These are phyloP conservation scores for Loxodonta africana DNA, from an alignment of 2,113 vertebrate species.

Conservation along the genomic window DNA sequence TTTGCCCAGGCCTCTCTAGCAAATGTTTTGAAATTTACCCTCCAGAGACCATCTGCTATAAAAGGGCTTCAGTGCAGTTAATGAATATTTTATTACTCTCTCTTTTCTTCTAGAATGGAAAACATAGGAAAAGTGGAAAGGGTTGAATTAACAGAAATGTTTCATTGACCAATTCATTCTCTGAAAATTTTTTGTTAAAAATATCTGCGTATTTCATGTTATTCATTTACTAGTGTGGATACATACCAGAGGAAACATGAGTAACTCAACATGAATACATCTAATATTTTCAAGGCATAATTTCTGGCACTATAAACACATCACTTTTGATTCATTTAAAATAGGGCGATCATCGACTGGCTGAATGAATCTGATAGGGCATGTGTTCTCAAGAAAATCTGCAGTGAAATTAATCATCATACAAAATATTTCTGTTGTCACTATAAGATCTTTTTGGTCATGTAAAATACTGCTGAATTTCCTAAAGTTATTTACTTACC, in stretches of 20 bases:
- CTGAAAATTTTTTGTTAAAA: slow-evolving; percentile 40
- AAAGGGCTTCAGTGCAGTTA: slow-evolving; percentile 59
- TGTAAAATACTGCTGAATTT: not conserved
- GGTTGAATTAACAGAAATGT: slow-evolving; percentile 54
- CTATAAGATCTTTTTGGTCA: slow-evolving; percentile 47
- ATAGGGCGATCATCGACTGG: slow-evolving; percentile 40
- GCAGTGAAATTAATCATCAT: not conserved
- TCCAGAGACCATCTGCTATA: slow-evolving; percentile 64
- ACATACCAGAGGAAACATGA: not conserved
- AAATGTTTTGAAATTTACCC: slow-evolving; percentile 74
- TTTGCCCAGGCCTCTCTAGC: not conserved
- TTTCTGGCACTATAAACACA: slow-evolving; percentile 28
- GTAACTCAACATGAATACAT: slow-evolving; percentile 2
- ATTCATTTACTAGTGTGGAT: slow-evolving; percentile 17
- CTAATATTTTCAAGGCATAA: slow-evolving; percentile 49
- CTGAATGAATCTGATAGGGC: slow-evolving; percentile 21
- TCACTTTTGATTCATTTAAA: slow-evolving; percentile 61
- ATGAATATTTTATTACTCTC: slow-evolving; percentile 66
- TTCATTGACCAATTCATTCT: slow-evolving; percentile 40
- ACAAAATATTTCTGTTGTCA: slow-evolving; percentile 23
- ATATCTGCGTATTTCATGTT: slow-evolving; percentile 12
- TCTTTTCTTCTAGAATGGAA: slow-evolving; percentile 50
- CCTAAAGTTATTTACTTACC: not conserved
- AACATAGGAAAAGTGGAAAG: slow-evolving; percentile 29
- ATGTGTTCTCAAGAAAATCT: slow-evolving; percentile 48